phyloP scores from a whole-genome alignment of 1,140 invertebrate species.

The Vanessa tameamea region DNA sequence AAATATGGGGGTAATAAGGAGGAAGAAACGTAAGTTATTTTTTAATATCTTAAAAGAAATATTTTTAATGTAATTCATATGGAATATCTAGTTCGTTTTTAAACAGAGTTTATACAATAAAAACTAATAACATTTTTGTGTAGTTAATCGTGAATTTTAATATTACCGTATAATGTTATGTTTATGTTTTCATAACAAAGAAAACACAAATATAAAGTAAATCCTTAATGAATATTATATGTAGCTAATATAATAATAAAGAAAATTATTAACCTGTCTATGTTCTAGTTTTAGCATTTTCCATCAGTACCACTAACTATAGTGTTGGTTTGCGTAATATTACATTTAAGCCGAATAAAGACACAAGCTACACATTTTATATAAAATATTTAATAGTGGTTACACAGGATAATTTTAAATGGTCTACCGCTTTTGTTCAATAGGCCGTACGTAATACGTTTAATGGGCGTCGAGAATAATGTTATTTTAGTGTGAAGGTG shows the following conservation, averaged over 20 bases:
- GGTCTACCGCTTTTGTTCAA: slow-evolving; percentile 50
- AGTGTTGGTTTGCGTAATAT: background rate
- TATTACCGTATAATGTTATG: too few species aligned
- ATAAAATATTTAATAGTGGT: background rate
- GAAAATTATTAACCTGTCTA: too few species aligned
- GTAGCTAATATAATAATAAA: too few species aligned
- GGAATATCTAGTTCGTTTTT: background rate
- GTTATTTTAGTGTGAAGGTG: slow-evolving; percentile 60
- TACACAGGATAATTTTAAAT: slow-evolving; percentile 41
- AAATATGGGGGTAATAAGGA: slow-evolving; percentile 72
- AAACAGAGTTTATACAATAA: too few species aligned
- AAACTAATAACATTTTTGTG: too few species aligned
- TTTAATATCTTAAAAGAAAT: background rate
- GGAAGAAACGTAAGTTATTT: slow-evolving; percentile 73
- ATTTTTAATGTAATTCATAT: background rate
- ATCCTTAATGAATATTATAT: too few species aligned
- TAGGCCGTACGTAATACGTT: slow-evolving; percentile 52
- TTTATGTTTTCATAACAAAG: too few species aligned
- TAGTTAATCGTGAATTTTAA: too few species aligned
- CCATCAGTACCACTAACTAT: background rate
- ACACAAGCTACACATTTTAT: background rate
- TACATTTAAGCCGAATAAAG: background rate
- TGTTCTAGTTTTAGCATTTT: too few species aligned
- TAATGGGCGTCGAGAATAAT: slow-evolving; percentile 50
- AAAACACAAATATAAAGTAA: too few species aligned